phyloP scores from a whole-genome alignment of 1,140 invertebrate species.

The Euwallacea similis region DNA sequence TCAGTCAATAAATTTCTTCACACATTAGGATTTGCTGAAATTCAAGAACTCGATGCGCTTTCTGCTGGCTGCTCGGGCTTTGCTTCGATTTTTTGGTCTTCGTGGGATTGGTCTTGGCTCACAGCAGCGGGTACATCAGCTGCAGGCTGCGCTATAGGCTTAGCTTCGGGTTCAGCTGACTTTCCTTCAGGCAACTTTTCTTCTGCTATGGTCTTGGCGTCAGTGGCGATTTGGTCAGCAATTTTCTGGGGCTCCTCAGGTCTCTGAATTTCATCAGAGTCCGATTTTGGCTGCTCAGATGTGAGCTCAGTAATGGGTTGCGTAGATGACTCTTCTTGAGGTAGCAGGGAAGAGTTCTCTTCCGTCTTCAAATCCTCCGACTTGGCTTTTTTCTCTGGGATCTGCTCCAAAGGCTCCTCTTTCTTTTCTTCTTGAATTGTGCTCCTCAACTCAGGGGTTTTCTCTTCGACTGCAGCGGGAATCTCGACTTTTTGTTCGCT shows the following conservation, averaged over 20 bases:
- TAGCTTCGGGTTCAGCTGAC: conserved; percentile 25
- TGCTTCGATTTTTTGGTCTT: conserved; percentile 43
- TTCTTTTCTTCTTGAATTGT: conserved; percentile 18
- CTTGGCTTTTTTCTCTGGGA: conserved; percentile 46
- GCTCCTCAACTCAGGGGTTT: conserved; percentile 44
- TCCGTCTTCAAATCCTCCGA: conserved; percentile 40
- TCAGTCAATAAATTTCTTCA: conserved; percentile 39
- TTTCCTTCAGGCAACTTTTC: conserved; percentile 37
- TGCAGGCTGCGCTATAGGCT: conserved; percentile 26
- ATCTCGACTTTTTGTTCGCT: conserved; percentile 48
- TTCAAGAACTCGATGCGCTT: conserved; percentile 49
- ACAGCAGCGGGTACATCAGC: conserved; percentile 1
- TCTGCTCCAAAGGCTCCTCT: conserved; percentile 23
- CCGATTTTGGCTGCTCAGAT: conserved; percentile 6
- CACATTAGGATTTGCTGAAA: conserved; percentile 9
- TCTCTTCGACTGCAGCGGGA: conserved; percentile 43
- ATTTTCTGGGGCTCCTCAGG: conserved; percentile 10
- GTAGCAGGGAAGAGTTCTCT: conserved; percentile 28
- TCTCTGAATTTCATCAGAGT: neutral
- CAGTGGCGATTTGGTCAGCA: conserved; percentile 22
- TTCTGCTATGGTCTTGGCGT: conserved; percentile 18
- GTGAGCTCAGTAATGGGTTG: conserved; percentile 11
- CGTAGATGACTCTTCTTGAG: conserved; percentile 25
- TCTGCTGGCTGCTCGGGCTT: conserved; percentile 45
- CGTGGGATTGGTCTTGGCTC: conserved; percentile 31